These are phyloP conservation scores for Eupithecia insigniata DNA, from an alignment of 2,888 invertebrate species.

Conservation along the genomic window DNA sequence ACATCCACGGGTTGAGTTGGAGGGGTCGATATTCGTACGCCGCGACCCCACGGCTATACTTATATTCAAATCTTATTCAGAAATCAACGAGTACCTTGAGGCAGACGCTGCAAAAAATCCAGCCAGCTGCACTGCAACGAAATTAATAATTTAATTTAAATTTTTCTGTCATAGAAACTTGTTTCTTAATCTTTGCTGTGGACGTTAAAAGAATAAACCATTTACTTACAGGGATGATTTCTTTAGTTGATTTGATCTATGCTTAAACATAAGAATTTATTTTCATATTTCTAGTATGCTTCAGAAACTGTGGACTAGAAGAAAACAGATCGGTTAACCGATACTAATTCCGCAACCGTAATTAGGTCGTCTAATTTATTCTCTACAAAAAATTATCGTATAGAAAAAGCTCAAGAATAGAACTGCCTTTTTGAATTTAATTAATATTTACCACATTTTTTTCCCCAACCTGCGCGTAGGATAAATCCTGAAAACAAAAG, in stretches of 20 bases:
- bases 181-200: constrained; percentile 35
- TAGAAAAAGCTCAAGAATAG: background rate
- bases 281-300: background rate
- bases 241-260: background rate
- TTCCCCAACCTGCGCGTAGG: background rate
- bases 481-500: constrained; percentile 61
- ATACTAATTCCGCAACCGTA: background rate
- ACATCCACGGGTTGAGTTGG: too few relatives aligned
- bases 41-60: too few relatives aligned
- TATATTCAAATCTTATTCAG: background rate
- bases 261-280: background rate
- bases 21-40: too few relatives aligned
- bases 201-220: background rate
- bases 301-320: background rate
- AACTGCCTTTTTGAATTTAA: constrained; percentile 5
- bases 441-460: background rate
- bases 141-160: constrained; percentile 34
- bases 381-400: background rate
- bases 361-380: background rate
- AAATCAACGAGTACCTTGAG: constrained; percentile 6
- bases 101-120: constrained; percentile 29
- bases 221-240: background rate
- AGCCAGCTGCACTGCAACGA: constrained; percentile 26
- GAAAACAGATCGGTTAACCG: background rate
- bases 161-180: constrained; percentile 28